Conservation (phyloP, 2,888 invertebrate genomes). For the Nebria brevicollis region DNA sequence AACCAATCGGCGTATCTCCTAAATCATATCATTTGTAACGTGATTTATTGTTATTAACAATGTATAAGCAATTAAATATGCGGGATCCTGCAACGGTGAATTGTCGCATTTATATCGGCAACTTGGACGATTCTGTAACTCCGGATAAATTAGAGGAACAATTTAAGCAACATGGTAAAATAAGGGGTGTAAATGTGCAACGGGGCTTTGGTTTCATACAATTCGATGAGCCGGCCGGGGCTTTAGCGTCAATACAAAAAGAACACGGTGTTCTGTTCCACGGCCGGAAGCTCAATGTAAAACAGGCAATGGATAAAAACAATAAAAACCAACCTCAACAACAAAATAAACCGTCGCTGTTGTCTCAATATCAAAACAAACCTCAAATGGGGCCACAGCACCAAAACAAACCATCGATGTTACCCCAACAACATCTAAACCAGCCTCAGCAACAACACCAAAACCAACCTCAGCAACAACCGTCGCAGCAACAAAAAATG, state of each 20-base stretch:
- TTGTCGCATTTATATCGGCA: conserved; percentile 84
- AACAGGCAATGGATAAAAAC: conserved; percentile 67
- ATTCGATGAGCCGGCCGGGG: conserved; percentile 79
- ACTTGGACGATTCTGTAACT: conserved; percentile 70
- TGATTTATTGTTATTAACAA: conserved; percentile 47
- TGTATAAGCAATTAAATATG: conserved; percentile 66
- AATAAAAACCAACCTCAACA: conserved; percentile 52
- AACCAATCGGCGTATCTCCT: neutral
- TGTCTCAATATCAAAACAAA: neutral
- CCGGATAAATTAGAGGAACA: conserved; percentile 77
- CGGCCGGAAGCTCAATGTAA: conserved; percentile 76
- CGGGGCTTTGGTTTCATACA: conserved; percentile 90
- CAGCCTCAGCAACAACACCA: no score
- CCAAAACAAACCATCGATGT: no score
- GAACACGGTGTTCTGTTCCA: conserved; percentile 77
- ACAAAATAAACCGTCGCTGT: neutral
- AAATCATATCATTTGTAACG: no score
- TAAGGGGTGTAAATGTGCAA: conserved; percentile 76
- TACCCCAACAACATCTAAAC: no score
- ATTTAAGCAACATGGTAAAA: conserved; percentile 78
- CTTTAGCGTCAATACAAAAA: conserved; percentile 77
- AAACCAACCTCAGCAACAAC: no score
- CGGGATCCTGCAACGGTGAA: conserved; percentile 80
- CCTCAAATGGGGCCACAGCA: conserved; percentile 7
- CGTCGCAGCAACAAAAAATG: neutral